Evolutionary conservation across 2,888 invertebrate genomes (phyloP), one percentile per base, ranked within the genome.

Genomic region (Hyles lineata): DNA sequence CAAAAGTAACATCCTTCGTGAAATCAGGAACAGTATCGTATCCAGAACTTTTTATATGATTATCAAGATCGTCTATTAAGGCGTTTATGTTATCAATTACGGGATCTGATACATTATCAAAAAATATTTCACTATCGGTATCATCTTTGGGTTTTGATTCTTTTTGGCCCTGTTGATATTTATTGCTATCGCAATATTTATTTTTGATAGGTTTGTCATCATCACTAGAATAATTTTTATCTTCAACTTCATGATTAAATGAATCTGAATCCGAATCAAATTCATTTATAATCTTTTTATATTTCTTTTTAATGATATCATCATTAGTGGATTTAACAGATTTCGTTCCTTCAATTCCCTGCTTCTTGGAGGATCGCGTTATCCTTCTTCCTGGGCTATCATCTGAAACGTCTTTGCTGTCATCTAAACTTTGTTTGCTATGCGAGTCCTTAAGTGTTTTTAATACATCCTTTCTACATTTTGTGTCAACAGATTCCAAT

Each of bases 61-160:
- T 83, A 76, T 93, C 91, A 60, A 93, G 83, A 77, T 90, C 88
- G 43, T 90, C 93, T 77, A 93, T 93, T 23, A 92, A 82, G 43
- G 87, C 89, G 80, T 89, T 91, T 29, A 93, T 92, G 77, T 92
- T 92, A 72, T 89, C 89, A 73, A 91, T 86, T n/a, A 87, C 88
- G 55, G 88, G 84, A 76, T 92, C 90, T 9, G 89, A 82, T 8
- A 78, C 83, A 78, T 87, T 92, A 76, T 92, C 93, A 58, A 89
- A 74, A 85, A 93, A 92, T 73, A 91, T 86, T 80, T 90, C 92
- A 59, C 91, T 75, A 72, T 92, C 91, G 67, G 90, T 81, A n/a
- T 79, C 86, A 80, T 90, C 91, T 76, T 79, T 88, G 55, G 83
- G 77, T 76, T 85, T 73, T 61, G 72, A 74, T 23, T 62, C 72